Evolutionary conservation across 2,888 invertebrate species (phyloP).

Genomic region (Aporophyla lueneburgensis): DNA sequence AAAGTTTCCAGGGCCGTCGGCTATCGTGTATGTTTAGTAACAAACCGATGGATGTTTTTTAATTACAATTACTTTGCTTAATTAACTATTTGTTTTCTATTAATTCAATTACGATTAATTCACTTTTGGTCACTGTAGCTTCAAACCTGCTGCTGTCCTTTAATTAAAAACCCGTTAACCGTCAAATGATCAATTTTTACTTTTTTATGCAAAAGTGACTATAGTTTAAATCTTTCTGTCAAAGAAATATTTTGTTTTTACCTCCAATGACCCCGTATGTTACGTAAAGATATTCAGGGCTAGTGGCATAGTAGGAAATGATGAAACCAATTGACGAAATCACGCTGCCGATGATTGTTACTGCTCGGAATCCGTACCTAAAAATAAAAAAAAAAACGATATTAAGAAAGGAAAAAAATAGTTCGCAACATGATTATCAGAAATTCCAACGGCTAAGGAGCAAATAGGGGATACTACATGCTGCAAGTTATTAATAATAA

Average conservation of each 20-base stretch:
- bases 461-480: background rate
- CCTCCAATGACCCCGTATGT: constrained; percentile 96
- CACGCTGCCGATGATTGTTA: constrained; percentile 96
- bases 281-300: constrained; percentile 94
- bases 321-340: constrained; percentile 93
- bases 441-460: background rate
- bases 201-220: no score
- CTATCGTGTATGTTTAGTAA: no score
- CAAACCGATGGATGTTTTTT: no score
- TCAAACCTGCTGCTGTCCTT: no score
- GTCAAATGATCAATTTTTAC: no score
- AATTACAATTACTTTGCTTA: no score
- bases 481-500: background rate
- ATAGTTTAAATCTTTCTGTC: no score
- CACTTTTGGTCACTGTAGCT: no score
- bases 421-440: background rate
- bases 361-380: constrained; percentile 96
- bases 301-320: constrained; percentile 93
- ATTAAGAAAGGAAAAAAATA: background rate
- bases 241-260: constrained; percentile 75
- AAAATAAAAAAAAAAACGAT: constrained; percentile 52
- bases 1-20: no score
- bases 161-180: no score
- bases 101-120: no score
- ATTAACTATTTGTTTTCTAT: no score